Evolutionary conservation across 2,797 vertebrate species (phyloP).

Genomic region (Heteromormyrus szaboi): DNA sequence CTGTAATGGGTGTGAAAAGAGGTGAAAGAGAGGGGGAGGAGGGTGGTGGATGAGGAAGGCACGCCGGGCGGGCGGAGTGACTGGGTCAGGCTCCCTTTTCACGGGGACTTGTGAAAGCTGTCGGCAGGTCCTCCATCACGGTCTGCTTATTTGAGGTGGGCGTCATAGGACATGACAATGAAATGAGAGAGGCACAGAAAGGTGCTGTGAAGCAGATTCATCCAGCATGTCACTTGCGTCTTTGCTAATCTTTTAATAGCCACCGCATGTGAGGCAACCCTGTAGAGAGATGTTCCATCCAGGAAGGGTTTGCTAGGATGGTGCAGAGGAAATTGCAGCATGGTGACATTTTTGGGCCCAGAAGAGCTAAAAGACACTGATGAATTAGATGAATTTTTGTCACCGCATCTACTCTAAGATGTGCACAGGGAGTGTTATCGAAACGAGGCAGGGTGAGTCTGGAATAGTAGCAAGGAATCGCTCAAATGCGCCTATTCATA

Average conservation of each 20-base stretch:
- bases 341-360: background rate
- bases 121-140: background rate
- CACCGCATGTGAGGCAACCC: constrained; percentile 27
- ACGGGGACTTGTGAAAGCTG: background rate
- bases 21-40: background rate
- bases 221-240: background rate
- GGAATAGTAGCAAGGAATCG: background rate
- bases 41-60: background rate
- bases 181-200: background rate
- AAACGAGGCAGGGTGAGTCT: background rate
- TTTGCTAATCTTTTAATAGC: constrained; percentile 28
- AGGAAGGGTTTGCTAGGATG: background rate
- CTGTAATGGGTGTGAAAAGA: background rate
- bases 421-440: background rate
- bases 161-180: background rate
- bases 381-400: background rate
- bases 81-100: background rate
- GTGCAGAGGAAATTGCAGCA: background rate
- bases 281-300: background rate
- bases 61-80: background rate
- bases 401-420: background rate
- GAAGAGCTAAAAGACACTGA: background rate
- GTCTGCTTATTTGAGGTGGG: background rate
- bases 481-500: background rate
- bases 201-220: constrained; percentile 6